These are phyloP conservation scores for Apteryx mantelli DNA, from an alignment of 2,113 vertebrate genomes.

Conservation along the genomic window DNA sequence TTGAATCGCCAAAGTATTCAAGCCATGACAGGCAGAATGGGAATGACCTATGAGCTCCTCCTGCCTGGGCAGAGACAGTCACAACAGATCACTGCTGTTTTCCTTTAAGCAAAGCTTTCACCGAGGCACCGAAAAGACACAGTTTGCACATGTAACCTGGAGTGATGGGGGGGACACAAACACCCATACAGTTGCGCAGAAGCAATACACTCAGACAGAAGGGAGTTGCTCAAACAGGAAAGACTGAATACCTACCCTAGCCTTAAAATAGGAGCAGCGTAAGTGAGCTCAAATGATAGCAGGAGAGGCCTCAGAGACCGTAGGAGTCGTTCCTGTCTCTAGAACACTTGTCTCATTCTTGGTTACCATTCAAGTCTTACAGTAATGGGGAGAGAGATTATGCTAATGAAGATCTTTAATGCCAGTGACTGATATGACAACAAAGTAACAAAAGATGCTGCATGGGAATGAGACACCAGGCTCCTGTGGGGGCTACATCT, in stretches of 20 bases:
- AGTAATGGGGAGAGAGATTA: slow-evolving; percentile 42
- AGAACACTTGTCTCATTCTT: slow-evolving; percentile 43
- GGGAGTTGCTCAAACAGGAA: slow-evolving; percentile 42
- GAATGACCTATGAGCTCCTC: neutral
- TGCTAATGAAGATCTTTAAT: slow-evolving; percentile 54
- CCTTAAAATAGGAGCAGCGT: slow-evolving; percentile 57
- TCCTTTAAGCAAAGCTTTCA: slow-evolving; percentile 54
- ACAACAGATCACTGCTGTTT: neutral
- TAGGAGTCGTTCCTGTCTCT: slow-evolving; percentile 49
- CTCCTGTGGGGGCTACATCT: neutral
- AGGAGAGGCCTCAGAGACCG: slow-evolving; percentile 51
- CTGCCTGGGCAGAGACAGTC: neutral
- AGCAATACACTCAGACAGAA: neutral
- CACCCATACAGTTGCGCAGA: neutral
- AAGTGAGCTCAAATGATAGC: slow-evolving; percentile 59
- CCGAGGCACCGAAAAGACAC: neutral
- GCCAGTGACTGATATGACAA: slow-evolving; percentile 56
- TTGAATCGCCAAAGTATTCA: neutral
- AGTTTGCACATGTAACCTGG: neutral
- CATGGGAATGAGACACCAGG: slow-evolving; percentile 42
- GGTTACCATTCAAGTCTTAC: slow-evolving; percentile 15
- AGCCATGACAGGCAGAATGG: neutral
- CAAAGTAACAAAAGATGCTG: slow-evolving; percentile 29
- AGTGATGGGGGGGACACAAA: neutral
- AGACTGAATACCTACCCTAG: slow-evolving; percentile 68